Percentiles rank a stretch among this genome's conserved stretches.
Evolutionary conservation across 2,113 vertebrate species (phyloP).

Genomic region (Pituophis catenifer): DNA sequence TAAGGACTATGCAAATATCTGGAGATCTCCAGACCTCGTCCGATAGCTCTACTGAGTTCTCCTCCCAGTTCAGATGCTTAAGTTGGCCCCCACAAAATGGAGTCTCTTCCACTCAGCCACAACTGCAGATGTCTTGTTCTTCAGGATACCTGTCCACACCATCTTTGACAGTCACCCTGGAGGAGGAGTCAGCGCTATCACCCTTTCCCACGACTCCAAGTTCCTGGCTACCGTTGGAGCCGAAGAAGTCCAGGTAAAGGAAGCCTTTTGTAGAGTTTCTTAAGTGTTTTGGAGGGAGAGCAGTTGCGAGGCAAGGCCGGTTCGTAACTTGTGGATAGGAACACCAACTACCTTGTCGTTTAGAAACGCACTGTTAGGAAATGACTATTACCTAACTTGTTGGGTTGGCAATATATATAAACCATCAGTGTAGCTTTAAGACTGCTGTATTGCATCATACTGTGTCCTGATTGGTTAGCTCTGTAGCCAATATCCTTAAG

Average conservation of each 20-base stretch:
- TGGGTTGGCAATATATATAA: too few species aligned
- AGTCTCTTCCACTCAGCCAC: background rate
- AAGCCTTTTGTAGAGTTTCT: accelerated
- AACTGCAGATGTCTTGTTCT: slow-evolving; percentile 11
- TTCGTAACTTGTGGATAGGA: background rate
- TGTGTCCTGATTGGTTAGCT: too few species aligned
- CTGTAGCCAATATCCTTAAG: too few species aligned
- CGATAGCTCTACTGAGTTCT: background rate
- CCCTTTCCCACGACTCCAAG: slow-evolving; percentile 79
- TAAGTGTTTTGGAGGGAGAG: too few species aligned
- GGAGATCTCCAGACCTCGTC: background rate
- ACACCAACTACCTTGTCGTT: too few species aligned
- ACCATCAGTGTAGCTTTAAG: too few species aligned
- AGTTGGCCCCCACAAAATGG: background rate
- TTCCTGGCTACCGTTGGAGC: slow-evolving; percentile 81
- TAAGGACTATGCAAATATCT: background rate
- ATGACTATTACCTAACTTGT: too few species aligned
- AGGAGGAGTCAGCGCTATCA: slow-evolving; percentile 72
- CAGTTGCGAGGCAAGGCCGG: too few species aligned
- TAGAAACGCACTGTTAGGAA: background rate
- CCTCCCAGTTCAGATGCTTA: background rate
- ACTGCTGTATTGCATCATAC: too few species aligned
- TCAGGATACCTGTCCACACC: slow-evolving; percentile 85
- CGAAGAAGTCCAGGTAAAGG: slow-evolving; percentile 78
- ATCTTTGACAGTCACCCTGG: slow-evolving; percentile 80